These are phyloP conservation scores for Hirtodrosophila confusa DNA, from an alignment of 2,888 invertebrate genomes.

Conservation along the genomic window DNA sequence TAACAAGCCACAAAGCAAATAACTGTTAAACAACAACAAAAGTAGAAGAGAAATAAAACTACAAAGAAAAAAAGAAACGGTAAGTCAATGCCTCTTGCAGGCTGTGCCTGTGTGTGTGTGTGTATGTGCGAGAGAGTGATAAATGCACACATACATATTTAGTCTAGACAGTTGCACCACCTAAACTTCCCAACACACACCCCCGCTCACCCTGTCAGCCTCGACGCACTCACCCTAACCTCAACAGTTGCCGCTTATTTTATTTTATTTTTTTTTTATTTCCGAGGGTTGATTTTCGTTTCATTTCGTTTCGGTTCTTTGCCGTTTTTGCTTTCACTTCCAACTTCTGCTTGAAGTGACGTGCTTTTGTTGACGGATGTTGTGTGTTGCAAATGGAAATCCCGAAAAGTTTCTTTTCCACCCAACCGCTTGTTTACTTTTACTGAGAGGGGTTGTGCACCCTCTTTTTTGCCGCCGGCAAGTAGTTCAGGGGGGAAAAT, in stretches of 20 bases:
- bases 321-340: slow-evolving; percentile 58
- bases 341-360: slow-evolving; percentile 45
- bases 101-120: slow-evolving; percentile 1
- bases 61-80: slow-evolving; percentile 56
- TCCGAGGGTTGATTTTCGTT: slow-evolving; percentile 67
- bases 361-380: slow-evolving; percentile 72
- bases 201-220: slow-evolving; percentile 11
- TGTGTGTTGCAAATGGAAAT: slow-evolving; percentile 42
- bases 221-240: slow-evolving; percentile 5
- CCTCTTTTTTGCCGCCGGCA: slow-evolving; percentile 37
- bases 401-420: slow-evolving; percentile 49
- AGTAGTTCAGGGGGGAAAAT: slow-evolving; percentile 21
- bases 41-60: slow-evolving; percentile 11
- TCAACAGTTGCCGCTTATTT: slow-evolving; percentile 26
- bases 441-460: slow-evolving; percentile 24
- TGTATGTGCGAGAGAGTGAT: slow-evolving; percentile 37
- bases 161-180: slow-evolving; percentile 73
- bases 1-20: background rate
- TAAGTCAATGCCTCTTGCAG: slow-evolving; percentile 57
- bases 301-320: slow-evolving; percentile 45
- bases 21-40: slow-evolving; percentile 3
- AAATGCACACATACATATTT: slow-evolving; percentile 48
- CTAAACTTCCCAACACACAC: slow-evolving; percentile 5
- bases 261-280: slow-evolving; percentile 1
- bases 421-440: slow-evolving; percentile 41